Evolutionary conservation across 2,113 vertebrate genomes (phyloP).

Genomic region (Gymnobelideus leadbeateri): DNA sequence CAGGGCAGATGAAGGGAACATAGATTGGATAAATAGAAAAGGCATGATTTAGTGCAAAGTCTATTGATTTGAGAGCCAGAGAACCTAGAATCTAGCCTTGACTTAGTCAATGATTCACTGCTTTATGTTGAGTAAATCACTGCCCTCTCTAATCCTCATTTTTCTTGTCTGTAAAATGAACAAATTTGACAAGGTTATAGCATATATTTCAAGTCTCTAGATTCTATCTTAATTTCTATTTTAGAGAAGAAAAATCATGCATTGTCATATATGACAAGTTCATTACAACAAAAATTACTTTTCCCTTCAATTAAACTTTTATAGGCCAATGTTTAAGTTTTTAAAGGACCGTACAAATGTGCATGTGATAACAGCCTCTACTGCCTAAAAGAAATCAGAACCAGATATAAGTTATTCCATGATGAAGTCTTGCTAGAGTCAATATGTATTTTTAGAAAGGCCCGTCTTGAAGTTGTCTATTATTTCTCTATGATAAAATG

Average conservation of each 20-base stretch:
- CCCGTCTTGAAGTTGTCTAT: background rate
- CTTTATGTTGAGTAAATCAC: slow-evolving; percentile 3
- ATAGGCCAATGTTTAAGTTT: background rate
- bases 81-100: background rate
- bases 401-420: background rate
- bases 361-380: background rate
- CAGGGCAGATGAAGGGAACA: background rate
- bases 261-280: background rate
- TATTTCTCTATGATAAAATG: background rate
- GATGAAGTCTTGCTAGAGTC: background rate
- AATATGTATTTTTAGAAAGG: background rate
- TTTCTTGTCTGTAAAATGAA: slow-evolving; percentile 29
- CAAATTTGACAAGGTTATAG: background rate
- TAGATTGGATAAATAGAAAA: slow-evolving; percentile 13
- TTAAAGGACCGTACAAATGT: background rate
- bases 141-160: background rate
- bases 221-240: background rate
- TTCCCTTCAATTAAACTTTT: background rate
- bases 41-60: background rate
- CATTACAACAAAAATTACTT: background rate
- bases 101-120: background rate
- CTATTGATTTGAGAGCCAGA: background rate
- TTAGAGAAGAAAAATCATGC: background rate
- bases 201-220: background rate
- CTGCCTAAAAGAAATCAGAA: background rate